A percentile compares a stretch with the other conserved stretches of the same genome.
Evolutionary conservation across 1,140 invertebrate genomes (phyloP).

Genomic region (Drosophila truncata): DNA sequence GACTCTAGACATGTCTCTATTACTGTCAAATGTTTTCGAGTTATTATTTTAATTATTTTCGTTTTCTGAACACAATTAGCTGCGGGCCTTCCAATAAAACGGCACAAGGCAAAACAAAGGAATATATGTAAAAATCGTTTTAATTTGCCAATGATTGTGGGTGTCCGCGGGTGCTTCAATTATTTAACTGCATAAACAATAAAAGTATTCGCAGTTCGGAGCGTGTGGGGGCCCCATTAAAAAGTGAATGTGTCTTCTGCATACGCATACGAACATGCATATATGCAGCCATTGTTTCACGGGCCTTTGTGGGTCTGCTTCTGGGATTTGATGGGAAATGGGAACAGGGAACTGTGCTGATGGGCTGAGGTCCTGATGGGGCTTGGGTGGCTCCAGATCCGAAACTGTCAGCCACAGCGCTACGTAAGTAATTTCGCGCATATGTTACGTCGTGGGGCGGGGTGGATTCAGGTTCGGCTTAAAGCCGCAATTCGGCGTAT

Average conservation of each 20-base stretch:
- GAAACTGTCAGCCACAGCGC: slow-evolving; percentile 66
- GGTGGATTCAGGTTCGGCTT: slow-evolving; percentile 41
- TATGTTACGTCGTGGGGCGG: slow-evolving; percentile 61
- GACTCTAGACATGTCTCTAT: slow-evolving; percentile 11
- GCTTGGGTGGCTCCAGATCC: slow-evolving; percentile 41
- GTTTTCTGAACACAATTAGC: slow-evolving; percentile 39
- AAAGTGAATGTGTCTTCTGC: slow-evolving; percentile 65
- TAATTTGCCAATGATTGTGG: slow-evolving; percentile 52
- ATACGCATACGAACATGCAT: slow-evolving; percentile 19
- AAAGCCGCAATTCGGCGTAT: slow-evolving; percentile 72
- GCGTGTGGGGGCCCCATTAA: slow-evolving; percentile 45
- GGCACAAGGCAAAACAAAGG: slow-evolving; percentile 20
- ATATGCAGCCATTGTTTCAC: slow-evolving; percentile 64
- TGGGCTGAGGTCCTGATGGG: slow-evolving; percentile 3
- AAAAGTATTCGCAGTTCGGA: slow-evolving; percentile 26
- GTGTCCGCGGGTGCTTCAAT: slow-evolving; percentile 43
- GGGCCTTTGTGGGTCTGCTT: slow-evolving; percentile 37
- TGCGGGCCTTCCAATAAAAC: slow-evolving; percentile 27
- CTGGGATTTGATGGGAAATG: slow-evolving; percentile 23
- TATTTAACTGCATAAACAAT: slow-evolving; percentile 59
- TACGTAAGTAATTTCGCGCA: slow-evolving; percentile 79
- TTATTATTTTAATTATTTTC: slow-evolving; percentile 29
- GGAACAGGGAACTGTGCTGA: slow-evolving; percentile 1
- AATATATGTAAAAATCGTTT: slow-evolving; percentile 49
- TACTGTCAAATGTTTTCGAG: slow-evolving; percentile 35